Evolutionary conservation across 2,797 vertebrate genomes (phyloP), one percentile per base, ranked within the genome.

Genomic region (Falco peregrinus): DNA sequence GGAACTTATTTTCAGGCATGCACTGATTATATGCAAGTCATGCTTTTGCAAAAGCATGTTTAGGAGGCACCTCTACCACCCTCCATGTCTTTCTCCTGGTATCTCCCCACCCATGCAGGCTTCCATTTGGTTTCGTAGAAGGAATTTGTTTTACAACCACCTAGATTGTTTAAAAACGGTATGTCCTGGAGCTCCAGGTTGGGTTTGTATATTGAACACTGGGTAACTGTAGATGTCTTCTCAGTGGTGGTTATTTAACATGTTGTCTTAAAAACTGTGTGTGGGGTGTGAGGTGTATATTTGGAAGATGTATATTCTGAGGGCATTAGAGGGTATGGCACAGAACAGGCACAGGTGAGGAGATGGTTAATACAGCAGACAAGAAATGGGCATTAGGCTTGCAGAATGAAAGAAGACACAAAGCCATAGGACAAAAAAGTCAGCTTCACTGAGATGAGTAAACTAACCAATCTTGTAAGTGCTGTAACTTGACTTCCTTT

Each of bases 1-100:
- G 94, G 95, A 95, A 97, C 35, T 64, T 91, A 92, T 86, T 92
- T 94, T 82, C 59, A 91, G 95, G 63, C 93, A 93, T 35, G 60
- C 81, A 94, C 79, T 94, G 88, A 94, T 95, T 94, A 90, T 87
- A 97, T 94, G 70, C 74, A 98, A 97, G 92, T 96, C 97, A 97
- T 86, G 68, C 53, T 96, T 96, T 85, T 83, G 77, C 78, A 95
- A 90, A 47, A 77, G 75, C 35, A 39, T 65, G 41, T 79, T 84
- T 45, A 86, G 63, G 9, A 92, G 50, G 56, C 70, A 95, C 57
- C 84, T 90, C 74, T 6, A 39, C n/a, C 3, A 5, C 45, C 37
- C 26, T 71, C 70, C 20, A 60, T 20, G 17, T 1, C 47, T 56
- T 79, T 64, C 33, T 68, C 69, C 47, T 1, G 4, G 4, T 71